Base-by-base conservation (phyloP, 1,140 invertebrate genomes). In the Bombus waltoni region DNA sequence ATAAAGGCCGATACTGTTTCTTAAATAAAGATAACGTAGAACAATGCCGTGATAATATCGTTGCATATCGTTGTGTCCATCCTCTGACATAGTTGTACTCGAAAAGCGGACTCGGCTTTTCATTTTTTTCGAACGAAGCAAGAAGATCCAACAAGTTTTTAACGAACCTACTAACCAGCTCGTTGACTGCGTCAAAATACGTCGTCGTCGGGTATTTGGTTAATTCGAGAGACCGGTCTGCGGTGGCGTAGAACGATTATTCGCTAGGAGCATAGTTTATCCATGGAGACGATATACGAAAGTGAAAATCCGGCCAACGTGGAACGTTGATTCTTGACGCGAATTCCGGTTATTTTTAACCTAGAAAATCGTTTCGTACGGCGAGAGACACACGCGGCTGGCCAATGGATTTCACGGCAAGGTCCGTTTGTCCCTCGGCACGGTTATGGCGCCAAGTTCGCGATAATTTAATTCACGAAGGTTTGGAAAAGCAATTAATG, bases 401-500 rank as follows among this genome's bases (percentile, higher is more conserved):
- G 42, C 28, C 81, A n/a, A 83, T 77, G 40, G 76, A 72, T 42
- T 38, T 44, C 13, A 35, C 32, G n/a, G 10, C 10, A 35, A 6
- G 15, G 32, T 13, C n/a, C 18, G 13, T 11, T 32, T 5, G 28
- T 22, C 11, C 5, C 35, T 47, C 32, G 15, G 18, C 18, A 53
- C 47, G 47, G 47, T 53, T 53, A 28, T 28, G 53, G 18, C 25
- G 15, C 83, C 53, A 85, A 85, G 83, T 85, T 85, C 68, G 83
- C 77, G 71, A 85, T 85, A 85, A 85, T 85, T 85, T 80, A 85
- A 85, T 85, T 80, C 83, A 38, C 83, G 40, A 72, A 62, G 83
- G 83, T 85, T 85, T 78, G 83, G 77, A 72, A 85, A 85, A 85
- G 83, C 84, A 85, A 81, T 81, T 85, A 85, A 85, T 85, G 78